phyloP scores from a whole-genome alignment of 2,888 invertebrate species.

The Hirtodrosophila confusa region DNA sequence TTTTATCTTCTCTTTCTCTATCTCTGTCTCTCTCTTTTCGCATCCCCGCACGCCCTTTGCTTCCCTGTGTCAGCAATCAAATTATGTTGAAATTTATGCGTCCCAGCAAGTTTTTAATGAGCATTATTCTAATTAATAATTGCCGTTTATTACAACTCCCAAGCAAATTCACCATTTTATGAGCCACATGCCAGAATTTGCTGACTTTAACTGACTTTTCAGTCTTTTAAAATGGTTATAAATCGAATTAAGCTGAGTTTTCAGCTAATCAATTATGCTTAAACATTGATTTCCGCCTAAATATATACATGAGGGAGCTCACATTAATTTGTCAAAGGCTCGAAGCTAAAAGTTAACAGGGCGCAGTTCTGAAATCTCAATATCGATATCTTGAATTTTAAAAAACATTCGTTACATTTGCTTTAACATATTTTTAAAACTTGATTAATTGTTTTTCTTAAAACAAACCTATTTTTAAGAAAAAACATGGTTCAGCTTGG shows the following conservation, averaged over 20 bases:
- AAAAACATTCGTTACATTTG: too few relatives aligned
- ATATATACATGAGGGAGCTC: too few relatives aligned
- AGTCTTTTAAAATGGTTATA: not conserved
- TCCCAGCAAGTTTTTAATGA: conserved; percentile 66
- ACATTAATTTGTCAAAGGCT: too few relatives aligned
- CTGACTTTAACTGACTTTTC: not conserved
- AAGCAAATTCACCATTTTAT: conserved; percentile 9
- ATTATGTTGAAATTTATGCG: conserved; percentile 67
- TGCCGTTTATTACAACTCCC: conserved; percentile 34
- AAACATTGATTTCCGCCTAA: too few relatives aligned
- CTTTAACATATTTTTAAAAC: not conserved
- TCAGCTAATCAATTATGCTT: too few relatives aligned
- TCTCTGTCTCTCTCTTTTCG: not conserved
- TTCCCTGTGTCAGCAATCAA: conserved; percentile 44
- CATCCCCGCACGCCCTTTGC: too few relatives aligned
- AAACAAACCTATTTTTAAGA: too few relatives aligned
- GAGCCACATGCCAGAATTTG: not conserved
- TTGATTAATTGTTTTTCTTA: too few relatives aligned
- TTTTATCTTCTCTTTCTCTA: conserved; percentile 8
- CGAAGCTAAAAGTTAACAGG: too few relatives aligned
- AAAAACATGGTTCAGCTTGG: too few relatives aligned
- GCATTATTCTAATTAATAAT: conserved; percentile 70
- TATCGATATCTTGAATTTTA: too few relatives aligned
- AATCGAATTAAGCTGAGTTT: not conserved
- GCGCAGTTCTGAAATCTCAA: too few relatives aligned